These are phyloP conservation scores for Perccottus glenii DNA, from an alignment of 2,113 vertebrate species.

Conservation along the genomic window DNA sequence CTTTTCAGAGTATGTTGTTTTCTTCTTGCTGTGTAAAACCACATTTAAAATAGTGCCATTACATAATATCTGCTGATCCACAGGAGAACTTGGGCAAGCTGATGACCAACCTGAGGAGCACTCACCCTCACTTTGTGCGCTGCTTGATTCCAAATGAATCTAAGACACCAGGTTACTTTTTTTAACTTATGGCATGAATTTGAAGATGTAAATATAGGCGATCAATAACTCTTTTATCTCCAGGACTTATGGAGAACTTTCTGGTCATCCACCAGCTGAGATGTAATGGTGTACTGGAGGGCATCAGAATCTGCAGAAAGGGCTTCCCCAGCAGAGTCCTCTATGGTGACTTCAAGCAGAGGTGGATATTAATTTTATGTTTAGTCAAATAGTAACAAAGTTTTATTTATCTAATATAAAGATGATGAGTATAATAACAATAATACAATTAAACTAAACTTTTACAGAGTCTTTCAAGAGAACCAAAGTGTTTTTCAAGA, in stretches of 20 bases:
- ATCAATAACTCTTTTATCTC: background rate
- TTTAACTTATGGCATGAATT: background rate
- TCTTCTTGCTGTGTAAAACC: background rate
- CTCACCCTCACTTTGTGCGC: constrained; percentile 67
- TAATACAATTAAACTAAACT: too few relatives aligned
- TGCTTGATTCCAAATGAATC: constrained; percentile 66
- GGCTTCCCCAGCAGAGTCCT: constrained; percentile 42
- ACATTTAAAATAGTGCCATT: background rate
- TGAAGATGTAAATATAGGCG: too few relatives aligned
- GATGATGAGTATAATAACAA: too few relatives aligned
- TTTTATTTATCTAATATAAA: background rate
- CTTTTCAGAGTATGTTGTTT: constrained; percentile 60
- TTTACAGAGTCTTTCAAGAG: too few relatives aligned
- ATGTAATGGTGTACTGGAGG: constrained; percentile 38
- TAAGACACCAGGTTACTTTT: constrained; percentile 53
- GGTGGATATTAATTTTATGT: constrained; percentile 59
- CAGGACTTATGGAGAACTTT: constrained; percentile 65
- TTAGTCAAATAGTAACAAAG: background rate
- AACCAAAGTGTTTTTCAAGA: too few relatives aligned
- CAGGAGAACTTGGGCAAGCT: constrained; percentile 66
- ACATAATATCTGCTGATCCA: background rate
- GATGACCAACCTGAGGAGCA: constrained; percentile 68
- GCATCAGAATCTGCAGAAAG: constrained; percentile 41
- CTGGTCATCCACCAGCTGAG: constrained; percentile 69
- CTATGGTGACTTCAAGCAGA: constrained; percentile 83